Base-by-base conservation (phyloP, 2,113 vertebrate species). In the Apodemus sylvaticus region DNA sequence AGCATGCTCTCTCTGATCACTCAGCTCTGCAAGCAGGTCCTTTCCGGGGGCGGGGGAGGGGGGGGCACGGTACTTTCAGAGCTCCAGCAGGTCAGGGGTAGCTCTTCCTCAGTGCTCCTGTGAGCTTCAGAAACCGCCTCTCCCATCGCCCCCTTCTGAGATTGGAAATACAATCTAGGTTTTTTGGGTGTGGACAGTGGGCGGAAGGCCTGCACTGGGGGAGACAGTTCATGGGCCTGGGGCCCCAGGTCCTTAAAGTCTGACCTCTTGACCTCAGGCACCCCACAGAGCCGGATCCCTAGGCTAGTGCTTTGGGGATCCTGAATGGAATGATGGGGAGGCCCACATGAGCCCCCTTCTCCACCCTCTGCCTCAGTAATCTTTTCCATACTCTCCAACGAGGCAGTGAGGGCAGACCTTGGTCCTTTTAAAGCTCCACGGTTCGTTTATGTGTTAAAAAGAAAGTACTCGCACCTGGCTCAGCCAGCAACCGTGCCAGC, bases 341-440 rank as follows among this genome's bases (percentile, higher is more conserved):
- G 1, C 9, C 19, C 42, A n/a, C 14, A 0, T 0, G 45, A 20
- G 36, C 2, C 14, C 34, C 62, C 14, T n/a, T 19, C 17, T 39
- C 45, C 29, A 2, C 9, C 10, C 2, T 34, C 26, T 1, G 5
- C 26, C 19, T 53, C n/a, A n/a, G 60, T 39, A 48, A 19, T 20
- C 66, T 53, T 79, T 24, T 62, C n/a, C 4, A 13, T 1, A 0
- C 4, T 29, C 11, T 66, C 60, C 8, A 19, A 29, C 24, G n/a
- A 64, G 76, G 7, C 5, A 51, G 19, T 2, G 5, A 39, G 19
- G 13, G 60, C 16, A 1, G 39, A 20, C 17, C 39, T 39, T 29
- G 42, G 81, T 42, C 58, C 31, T 8, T 55, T 3, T 34, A 12
- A 22, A 20, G 45, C 0, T 0, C 11, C 34, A 55, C 31, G 22